Conservation (phyloP, 2,797 vertebrate species). For the Natrix natrix region DNA sequence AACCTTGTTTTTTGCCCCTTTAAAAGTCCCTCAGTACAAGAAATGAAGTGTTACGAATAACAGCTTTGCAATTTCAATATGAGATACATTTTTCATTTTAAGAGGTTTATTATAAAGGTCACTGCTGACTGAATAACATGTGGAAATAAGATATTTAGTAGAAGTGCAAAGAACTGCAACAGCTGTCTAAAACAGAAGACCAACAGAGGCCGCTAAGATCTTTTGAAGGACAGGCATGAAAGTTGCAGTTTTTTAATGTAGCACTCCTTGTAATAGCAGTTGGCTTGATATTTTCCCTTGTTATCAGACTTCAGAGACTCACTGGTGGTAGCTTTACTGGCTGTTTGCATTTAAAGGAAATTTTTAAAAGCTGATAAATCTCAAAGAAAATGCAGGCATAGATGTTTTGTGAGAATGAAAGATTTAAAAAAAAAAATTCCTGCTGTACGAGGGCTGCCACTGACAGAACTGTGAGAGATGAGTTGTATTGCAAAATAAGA, state of each 20-base stretch:
- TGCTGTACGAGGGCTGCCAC: not conserved
- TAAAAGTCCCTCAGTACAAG: conserved; percentile 52
- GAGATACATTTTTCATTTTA: conserved; percentile 56
- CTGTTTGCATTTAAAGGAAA: conserved; percentile 24
- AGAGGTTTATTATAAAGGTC: conserved; percentile 65
- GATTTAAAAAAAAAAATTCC: not conserved
- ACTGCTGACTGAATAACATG: conserved; percentile 61
- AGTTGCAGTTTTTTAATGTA: conserved; percentile 25
- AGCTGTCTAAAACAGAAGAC: conserved; percentile 47
- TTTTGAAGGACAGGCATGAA: conserved; percentile 48
- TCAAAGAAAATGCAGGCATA: not conserved
- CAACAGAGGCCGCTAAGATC: conserved; percentile 7
- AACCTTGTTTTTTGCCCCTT: conserved; percentile 41
- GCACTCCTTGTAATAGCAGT: not conserved
- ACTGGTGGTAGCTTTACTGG: conserved; percentile 27
- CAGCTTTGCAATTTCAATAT: conserved; percentile 53
- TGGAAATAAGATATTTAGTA: conserved; percentile 61
- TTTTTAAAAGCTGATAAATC: conserved; percentile 7
- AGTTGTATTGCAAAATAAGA: not conserved
- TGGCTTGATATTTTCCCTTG: conserved; percentile 7
- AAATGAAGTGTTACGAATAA: conserved; percentile 58
- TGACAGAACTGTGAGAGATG: not conserved
- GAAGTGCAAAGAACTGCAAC: conserved; percentile 40
- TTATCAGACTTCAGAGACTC: conserved; percentile 16
- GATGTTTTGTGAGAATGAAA: not conserved